Conservation (phyloP, 2,888 invertebrate species). For the Tromatobia lineatoria region DNA sequence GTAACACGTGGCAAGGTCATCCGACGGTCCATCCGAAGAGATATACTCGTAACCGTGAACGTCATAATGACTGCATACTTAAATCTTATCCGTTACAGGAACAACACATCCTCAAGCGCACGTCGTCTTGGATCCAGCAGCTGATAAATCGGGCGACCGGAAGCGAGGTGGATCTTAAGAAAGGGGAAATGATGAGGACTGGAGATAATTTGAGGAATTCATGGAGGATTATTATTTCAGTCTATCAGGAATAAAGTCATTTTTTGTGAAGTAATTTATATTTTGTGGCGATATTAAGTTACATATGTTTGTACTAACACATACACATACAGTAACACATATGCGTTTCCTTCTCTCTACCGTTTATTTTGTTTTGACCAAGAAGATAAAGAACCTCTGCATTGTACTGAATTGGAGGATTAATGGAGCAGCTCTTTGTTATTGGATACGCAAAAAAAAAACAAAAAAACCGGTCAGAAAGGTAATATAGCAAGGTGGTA, state of each 20-base stretch:
- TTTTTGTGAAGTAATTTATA: neutral
- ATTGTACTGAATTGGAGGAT: too few relatives aligned
- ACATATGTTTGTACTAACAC: too few relatives aligned
- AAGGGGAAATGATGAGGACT: conserved; percentile 1
- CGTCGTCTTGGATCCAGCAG: conserved; percentile 28
- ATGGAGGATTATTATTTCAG: neutral
- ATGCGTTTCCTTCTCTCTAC: too few relatives aligned
- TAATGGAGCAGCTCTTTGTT: too few relatives aligned
- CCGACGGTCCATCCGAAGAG: conserved; percentile 53
- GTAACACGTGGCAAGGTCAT: conserved; percentile 59
- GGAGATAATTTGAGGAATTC: neutral
- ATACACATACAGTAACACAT: too few relatives aligned
- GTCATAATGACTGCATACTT: conserved; percentile 49
- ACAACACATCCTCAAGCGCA: conserved; percentile 41
- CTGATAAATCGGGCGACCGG: conserved; percentile 61
- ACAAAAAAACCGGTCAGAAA: too few relatives aligned
- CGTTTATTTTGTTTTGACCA: too few relatives aligned
- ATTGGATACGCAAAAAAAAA: too few relatives aligned
- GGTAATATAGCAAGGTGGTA: too few relatives aligned
- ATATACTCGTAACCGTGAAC: conserved; percentile 44
- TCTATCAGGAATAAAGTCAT: neutral
- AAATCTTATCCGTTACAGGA: conserved; percentile 50
- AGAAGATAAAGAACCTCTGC: too few relatives aligned
- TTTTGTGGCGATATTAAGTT: too few relatives aligned
- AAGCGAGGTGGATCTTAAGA: conserved; percentile 31